Conservation (phyloP, 37 sponge, comb jelly and placozoan species). For the Chondrilla cf. caribensis region DNA sequence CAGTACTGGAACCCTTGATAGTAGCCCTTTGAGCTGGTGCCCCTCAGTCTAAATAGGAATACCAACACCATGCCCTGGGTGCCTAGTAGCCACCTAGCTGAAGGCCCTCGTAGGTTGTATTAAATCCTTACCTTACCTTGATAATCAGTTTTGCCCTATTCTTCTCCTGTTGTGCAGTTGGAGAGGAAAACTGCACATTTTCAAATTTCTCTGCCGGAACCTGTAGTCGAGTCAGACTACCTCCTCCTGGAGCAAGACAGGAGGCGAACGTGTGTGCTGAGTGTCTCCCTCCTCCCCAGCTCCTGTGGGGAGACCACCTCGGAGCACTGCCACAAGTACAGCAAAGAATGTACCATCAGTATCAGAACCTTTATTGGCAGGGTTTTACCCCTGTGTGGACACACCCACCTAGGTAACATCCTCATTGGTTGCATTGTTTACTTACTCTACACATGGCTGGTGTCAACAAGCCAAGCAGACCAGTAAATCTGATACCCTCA, state of each 20-base stretch:
- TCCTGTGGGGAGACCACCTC: background rate
- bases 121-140: too few relatives aligned
- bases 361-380: slow-evolving; percentile 6
- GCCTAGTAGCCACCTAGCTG: too few relatives aligned
- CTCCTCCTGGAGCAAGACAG: background rate
- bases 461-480: too few relatives aligned
- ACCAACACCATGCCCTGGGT: too few relatives aligned
- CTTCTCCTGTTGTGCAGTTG: background rate
- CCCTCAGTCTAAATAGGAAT: too few relatives aligned
- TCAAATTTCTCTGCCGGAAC: background rate
- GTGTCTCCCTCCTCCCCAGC: background rate
- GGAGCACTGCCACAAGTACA: background rate
- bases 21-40: too few relatives aligned
- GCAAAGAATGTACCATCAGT: background rate
- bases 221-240: background rate
- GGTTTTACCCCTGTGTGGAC: slow-evolving; percentile 5
- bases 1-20: too few relatives aligned
- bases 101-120: too few relatives aligned
- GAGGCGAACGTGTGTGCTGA: background rate
- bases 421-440: too few relatives aligned
- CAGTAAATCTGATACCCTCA: too few relatives aligned
- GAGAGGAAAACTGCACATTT: background rate
- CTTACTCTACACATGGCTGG: too few relatives aligned
- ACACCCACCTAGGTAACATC: slow-evolving; percentile 1
- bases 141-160: too few relatives aligned